Evolutionary conservation across 2,113 vertebrate species (phyloP), one percentile per base, ranked within the genome.

Genomic region (Blennius ocellaris): DNA sequence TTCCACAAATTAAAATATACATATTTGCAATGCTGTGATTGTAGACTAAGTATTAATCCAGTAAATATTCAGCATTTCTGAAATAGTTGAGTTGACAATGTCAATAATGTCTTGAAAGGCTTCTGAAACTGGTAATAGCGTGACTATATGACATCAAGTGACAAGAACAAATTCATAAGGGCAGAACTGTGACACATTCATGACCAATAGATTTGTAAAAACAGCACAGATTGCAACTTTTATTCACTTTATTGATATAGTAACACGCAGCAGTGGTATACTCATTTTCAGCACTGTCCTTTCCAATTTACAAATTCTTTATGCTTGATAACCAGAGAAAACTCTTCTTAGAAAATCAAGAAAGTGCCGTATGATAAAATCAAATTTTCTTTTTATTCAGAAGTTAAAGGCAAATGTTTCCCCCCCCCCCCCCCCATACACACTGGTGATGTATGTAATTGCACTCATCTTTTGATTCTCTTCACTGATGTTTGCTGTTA

Each of bases 391-490:
- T 73, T 85, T 68, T 59, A 59, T 62, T 72, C 47, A 47, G 69
- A 67, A 57, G 55, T 73, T 69, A 77, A 77, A 80, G 60, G 59
- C 57, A 50, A 21, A 37, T 39, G 43, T 41, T 77, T 43, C 40
- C 14, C n/a, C 52, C 49, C 55, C 49, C 50, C 40, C 14, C n/a
- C 52, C 48, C 51, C 49, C 50, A 51, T 41, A 45, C 48, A 56
- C 67, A 59, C 68, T 77, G 86, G 41, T 16, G 16, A 79, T 55
- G 77, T 55, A 69, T 74, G 53, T 86, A 91, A 91, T 89, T 87
- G 85, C 83, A 69, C 70, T 85, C 60, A 78, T 90, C 77, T 86
- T 85, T 84, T 86, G 83, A 89, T 83, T 87, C 78, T 67, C 63
- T 43, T 16, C 67, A 57, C 61, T 76, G 76, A 85, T 84, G 74